Evolutionary conservation across 23 tunicate genomes (phyloP), one percentile per base, ranked within the genome.

Genomic region (Trididemnum nubilum): DNA sequence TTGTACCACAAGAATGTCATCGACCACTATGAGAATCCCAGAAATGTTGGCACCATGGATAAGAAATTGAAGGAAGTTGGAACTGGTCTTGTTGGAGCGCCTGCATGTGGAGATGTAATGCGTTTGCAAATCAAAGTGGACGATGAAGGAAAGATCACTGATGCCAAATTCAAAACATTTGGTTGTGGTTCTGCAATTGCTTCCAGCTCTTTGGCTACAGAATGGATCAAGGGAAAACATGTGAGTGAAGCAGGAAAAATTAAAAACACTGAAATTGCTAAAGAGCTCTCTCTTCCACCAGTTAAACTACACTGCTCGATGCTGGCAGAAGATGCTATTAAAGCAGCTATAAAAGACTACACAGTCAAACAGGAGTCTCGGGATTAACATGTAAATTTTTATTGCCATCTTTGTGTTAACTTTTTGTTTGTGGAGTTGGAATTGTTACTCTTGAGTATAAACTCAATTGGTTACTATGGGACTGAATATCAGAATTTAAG

Each of bases 61-160:
- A 89, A 89, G 60, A 87, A 78, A 49, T 85, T 86, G 26, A 85
- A 64, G 5, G 76, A 77, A 36, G 99, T 96, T 58, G 99, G 99
- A 33, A 96, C 99, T 2, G 99, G 99, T 4, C 66, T 96, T 52
- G 99, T 96, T 74, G 99, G 99, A 0, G 99, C 99, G 0, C 99
- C 99, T 36, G 99, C 99, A n/a, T 96, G 99, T 84, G 99, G 99
- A 39, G 99, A 96, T 84, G 99, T 96, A 5, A 96, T 96, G 99
- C 73, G 96, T 25, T 73, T 93, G 34, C 98, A 93, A 81, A 93
- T 93, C 36, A 89, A 93, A 60, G 98, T 93, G 24, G 99, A 87
- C 40, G 88, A 96, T 70, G 83, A 74, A 3, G 99, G 99, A 44
- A 96, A 96, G 67, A 96, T 96, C 28, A 51, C 39, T 52, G 99